Evolutionary conservation across 2,888 invertebrate genomes (phyloP).

Genomic region (Aphodius sticticus): DNA sequence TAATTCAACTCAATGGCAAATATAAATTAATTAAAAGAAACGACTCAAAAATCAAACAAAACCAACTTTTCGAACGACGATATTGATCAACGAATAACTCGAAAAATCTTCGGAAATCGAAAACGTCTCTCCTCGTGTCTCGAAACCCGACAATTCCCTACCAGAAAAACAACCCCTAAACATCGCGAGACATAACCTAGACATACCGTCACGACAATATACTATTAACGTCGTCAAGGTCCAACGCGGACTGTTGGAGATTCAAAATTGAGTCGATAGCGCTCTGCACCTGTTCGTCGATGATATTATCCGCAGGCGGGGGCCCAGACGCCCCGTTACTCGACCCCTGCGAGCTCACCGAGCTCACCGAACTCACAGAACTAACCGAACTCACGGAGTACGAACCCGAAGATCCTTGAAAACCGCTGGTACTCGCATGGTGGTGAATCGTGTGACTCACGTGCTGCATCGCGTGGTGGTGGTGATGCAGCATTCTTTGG

Average conservation of each 20-base stretch:
- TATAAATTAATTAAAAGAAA: too few species aligned
- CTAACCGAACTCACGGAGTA: neutral
- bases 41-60: too few species aligned
- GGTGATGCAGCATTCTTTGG: constrained; percentile 14
- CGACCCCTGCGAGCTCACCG: constrained; percentile 7
- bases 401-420: too few species aligned
- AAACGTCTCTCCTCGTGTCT: too few species aligned
- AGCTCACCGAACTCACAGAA: neutral
- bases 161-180: too few species aligned
- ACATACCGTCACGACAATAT: constrained; percentile 61
- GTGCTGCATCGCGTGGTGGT: constrained; percentile 29
- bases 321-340: constrained; percentile 18
- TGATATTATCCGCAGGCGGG: constrained; percentile 63
- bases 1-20: too few species aligned
- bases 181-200: constrained; percentile 39
- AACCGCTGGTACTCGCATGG: neutral
- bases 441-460: constrained; percentile 42
- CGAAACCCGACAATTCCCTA: too few species aligned
- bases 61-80: too few species aligned
- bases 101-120: too few species aligned
- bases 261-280: constrained; percentile 83
- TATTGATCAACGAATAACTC: too few species aligned
- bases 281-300: constrained; percentile 80
- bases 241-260: constrained; percentile 64
- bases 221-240: constrained; percentile 56